Conservation (phyloP, 2,113 vertebrate genomes). For the Otus sunia region DNA sequence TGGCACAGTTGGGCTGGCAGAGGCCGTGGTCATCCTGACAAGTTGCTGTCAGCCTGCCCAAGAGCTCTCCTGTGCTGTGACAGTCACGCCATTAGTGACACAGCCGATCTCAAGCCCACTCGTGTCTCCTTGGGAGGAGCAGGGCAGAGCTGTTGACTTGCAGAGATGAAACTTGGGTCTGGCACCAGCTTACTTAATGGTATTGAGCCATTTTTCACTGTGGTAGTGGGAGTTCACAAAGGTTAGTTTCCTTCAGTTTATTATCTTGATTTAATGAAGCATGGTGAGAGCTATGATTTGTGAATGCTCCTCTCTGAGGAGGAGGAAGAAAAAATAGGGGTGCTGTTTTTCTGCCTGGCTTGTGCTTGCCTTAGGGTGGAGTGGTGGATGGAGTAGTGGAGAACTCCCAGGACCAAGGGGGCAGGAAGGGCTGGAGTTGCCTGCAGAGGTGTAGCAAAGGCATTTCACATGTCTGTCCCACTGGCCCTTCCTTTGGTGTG, state of each 20-base stretch:
- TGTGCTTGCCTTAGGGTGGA: not conserved
- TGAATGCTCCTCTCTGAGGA: not conserved
- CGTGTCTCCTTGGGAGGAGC: not conserved
- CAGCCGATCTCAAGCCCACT: not conserved
- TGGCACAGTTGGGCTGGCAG: accelerated
- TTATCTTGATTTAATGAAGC: not conserved
- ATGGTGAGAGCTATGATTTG: not conserved
- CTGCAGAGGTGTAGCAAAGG: not conserved
- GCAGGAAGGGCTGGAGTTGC: not conserved
- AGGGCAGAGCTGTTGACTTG: not conserved
- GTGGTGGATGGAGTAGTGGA: not conserved
- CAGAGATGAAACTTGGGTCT: not conserved
- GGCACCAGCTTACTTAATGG: not conserved
- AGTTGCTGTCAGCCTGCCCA: not conserved
- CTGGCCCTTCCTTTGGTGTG: not conserved
- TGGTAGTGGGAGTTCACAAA: not conserved
- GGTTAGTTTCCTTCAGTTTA: not conserved
- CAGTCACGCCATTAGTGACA: not conserved
- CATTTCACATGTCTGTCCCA: not conserved
- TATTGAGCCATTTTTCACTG: not conserved
- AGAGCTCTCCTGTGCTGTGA: not conserved
- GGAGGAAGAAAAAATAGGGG: not conserved
- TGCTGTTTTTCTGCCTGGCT: not conserved
- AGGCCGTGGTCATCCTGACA: not conserved
- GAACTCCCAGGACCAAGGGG: not conserved